phyloP scores from a whole-genome alignment of 2,113 vertebrate species.

The Plotosus lineatus region DNA sequence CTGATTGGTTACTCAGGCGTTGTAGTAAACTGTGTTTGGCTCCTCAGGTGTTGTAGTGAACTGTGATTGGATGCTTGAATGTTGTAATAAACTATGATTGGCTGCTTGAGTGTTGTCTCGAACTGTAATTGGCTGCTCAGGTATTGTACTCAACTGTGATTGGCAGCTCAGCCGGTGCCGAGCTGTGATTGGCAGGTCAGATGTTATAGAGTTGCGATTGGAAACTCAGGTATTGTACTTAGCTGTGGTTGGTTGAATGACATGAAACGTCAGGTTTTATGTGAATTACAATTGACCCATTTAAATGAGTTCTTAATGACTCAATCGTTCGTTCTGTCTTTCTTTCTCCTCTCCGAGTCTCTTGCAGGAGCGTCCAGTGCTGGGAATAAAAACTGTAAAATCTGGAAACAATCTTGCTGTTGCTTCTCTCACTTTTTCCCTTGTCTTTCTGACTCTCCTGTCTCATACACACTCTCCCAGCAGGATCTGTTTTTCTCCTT shows the following conservation, averaged over 20 bases:
- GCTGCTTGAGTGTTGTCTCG: neutral
- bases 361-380: neutral
- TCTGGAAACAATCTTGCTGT: constrained; percentile 41
- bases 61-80: neutral
- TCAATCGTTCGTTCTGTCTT: neutral
- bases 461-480: neutral
- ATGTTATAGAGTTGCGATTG: neutral
- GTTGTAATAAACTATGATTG: neutral
- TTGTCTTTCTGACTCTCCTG: neutral
- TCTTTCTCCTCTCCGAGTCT: neutral
- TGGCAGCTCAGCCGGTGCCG: neutral
- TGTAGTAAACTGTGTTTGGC: neutral
- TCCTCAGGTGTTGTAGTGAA: neutral
- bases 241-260: neutral
- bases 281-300: neutral
- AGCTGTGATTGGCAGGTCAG: neutral
- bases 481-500: constrained; percentile 31
- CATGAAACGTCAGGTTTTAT: neutral
- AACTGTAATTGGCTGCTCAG: neutral
- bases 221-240: neutral
- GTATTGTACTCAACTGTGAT: neutral
- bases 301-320: neutral
- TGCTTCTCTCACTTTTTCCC: neutral
- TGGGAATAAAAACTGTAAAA: constrained; percentile 17
- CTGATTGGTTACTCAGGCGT: neutral